These are phyloP conservation scores for Plebejus anna DNA, from an alignment of 2,888 invertebrate species.

Conservation along the genomic window DNA sequence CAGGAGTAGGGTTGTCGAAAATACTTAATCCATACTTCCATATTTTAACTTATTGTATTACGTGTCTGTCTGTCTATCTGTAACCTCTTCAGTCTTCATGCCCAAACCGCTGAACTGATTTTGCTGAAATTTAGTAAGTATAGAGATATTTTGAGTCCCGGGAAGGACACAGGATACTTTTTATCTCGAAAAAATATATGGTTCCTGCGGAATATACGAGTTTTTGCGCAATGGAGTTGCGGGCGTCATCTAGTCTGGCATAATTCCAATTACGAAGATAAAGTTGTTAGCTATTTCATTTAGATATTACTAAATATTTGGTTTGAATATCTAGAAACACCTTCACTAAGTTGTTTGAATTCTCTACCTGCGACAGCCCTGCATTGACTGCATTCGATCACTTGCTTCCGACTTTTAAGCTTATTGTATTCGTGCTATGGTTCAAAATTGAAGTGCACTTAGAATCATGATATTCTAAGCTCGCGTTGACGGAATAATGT, in stretches of 20 bases:
- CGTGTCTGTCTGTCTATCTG: no score
- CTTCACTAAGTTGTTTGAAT: neutral
- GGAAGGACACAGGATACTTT: no score
- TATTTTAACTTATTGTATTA: no score
- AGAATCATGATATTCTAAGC: constrained; percentile 12
- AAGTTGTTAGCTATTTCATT: neutral
- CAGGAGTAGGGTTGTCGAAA: neutral
- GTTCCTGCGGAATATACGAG: no score
- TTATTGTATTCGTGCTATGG: neutral
- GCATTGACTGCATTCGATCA: constrained; percentile 12
- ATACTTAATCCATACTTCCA: neutral
- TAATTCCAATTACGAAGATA: neutral
- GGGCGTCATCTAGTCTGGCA: neutral
- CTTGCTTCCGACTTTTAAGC: neutral
- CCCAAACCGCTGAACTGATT: no score
- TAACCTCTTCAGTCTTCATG: no score
- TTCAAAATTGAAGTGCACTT: constrained; percentile 3
- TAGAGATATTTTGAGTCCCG: no score
- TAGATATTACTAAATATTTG: neutral
- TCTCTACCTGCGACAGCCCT: neutral
- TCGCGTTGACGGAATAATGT: constrained; percentile 17
- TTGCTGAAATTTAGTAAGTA: no score
- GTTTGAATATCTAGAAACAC: neutral
- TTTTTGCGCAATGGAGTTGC: no score
- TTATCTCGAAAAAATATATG: no score